Evolutionary conservation across 2,888 invertebrate genomes (phyloP).

Genomic region (Caenorhabditis uteleia): DNA sequence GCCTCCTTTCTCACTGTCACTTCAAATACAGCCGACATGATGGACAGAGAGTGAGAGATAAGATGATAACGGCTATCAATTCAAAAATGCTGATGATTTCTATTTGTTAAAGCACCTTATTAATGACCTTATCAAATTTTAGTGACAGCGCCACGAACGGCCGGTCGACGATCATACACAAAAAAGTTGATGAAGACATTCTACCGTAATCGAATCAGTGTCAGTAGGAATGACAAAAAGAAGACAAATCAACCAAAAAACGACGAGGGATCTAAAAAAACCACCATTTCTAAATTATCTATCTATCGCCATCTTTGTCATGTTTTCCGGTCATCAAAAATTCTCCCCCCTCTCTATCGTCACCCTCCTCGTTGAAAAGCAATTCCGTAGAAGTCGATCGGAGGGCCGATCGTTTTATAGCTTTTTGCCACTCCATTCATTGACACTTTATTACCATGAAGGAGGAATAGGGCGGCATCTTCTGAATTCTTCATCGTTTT

Average conservation of each 20-base stretch:
- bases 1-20: not conserved
- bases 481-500: not conserved
- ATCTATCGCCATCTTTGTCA: not conserved
- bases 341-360: not conserved
- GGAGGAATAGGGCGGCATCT: too few relatives aligned
- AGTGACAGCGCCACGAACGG: not conserved
- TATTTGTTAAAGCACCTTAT: slow-evolving; percentile 28
- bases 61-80: too few relatives aligned
- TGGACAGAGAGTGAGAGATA: too few relatives aligned
- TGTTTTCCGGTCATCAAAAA: not conserved
- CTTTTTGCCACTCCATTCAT: slow-evolving; percentile 35
- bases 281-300: not conserved
- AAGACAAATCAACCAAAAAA: not conserved
- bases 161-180: not conserved
- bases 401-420: slow-evolving; percentile 21
- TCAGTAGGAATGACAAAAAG: not conserved
- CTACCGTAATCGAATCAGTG: slow-evolving; percentile 35
- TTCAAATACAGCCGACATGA: too few relatives aligned
- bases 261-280: not conserved
- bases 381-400: not conserved
- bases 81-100: slow-evolving; percentile 6
- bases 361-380: not conserved
- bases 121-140: slow-evolving; percentile 34
- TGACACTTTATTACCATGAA: slow-evolving; percentile 38
- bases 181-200: not conserved